Conservation (phyloP, 2,113 vertebrate species). For the Dascyllus trimaculatus region DNA sequence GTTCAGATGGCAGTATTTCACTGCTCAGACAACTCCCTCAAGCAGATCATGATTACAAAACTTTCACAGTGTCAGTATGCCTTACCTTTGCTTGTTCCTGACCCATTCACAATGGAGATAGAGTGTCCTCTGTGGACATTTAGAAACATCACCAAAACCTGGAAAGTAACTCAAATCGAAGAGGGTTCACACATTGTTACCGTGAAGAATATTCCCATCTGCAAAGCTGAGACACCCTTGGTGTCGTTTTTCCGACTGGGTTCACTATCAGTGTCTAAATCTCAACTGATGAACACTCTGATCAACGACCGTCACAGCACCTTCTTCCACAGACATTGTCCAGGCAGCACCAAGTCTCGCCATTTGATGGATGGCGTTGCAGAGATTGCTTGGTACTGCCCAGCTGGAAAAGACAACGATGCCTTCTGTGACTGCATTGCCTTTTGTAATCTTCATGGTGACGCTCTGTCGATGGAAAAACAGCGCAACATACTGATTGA, state of each 20-base stretch:
- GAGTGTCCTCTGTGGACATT: slow-evolving; percentile 84
- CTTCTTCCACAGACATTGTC: slow-evolving; percentile 84
- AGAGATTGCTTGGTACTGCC: slow-evolving; percentile 88
- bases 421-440: slow-evolving; percentile 79
- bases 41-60: slow-evolving; percentile 81
- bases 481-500: slow-evolving; percentile 75
- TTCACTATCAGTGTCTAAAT: slow-evolving; percentile 78
- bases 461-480: slow-evolving; percentile 61
- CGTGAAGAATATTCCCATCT: slow-evolving; percentile 72
- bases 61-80: slow-evolving; percentile 86
- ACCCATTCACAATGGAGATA: slow-evolving; percentile 61
- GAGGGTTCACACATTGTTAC: not conserved
- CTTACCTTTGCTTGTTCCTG: slow-evolving; percentile 83
- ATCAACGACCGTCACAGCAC: slow-evolving; percentile 69
- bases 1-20: slow-evolving; percentile 85
- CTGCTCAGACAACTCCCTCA: slow-evolving; percentile 60
- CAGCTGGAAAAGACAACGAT: slow-evolving; percentile 74
- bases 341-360: slow-evolving; percentile 74
- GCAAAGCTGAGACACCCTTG: slow-evolving; percentile 71
- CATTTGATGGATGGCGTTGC: slow-evolving; percentile 82
- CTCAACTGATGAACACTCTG: slow-evolving; percentile 84
- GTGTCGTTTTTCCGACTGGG: slow-evolving; percentile 85
- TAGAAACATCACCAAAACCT: slow-evolving; percentile 80
- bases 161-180: slow-evolving; percentile 62
- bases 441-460: slow-evolving; percentile 83